Percentiles rank a stretch among this genome's conserved stretches.
Evolutionary conservation across 2,797 vertebrate species (phyloP).

Genomic region (Menidia menidia): DNA sequence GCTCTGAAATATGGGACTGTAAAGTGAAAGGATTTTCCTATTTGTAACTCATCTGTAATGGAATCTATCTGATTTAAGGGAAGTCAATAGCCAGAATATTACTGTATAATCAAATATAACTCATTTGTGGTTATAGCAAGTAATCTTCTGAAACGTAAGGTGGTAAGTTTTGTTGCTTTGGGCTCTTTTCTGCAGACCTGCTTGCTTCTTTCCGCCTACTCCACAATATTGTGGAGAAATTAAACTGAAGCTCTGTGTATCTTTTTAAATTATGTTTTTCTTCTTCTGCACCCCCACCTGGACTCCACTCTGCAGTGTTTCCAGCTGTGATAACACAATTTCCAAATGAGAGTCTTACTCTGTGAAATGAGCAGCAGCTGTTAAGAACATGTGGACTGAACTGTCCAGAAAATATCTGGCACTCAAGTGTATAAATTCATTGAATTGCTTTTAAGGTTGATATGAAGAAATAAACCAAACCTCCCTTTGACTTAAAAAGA

Average conservation of each 20-base stretch:
- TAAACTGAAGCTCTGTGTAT: background rate
- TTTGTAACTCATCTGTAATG: background rate
- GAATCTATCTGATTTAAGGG: background rate
- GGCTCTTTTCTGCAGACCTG: background rate
- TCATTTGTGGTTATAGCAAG: background rate
- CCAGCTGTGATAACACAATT: background rate
- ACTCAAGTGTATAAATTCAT: slow-evolving; percentile 5
- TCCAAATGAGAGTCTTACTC: background rate
- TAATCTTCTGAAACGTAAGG: background rate
- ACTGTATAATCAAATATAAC: background rate
- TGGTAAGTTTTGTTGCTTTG: background rate
- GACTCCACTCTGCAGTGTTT: background rate
- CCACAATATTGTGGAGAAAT: background rate
- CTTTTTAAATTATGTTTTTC: background rate
- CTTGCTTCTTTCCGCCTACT: background rate
- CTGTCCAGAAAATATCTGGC: background rate
- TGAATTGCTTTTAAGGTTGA: background rate
- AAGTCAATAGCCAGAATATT: background rate
- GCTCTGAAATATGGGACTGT: background rate
- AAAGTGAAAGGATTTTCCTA: background rate
- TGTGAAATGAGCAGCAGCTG: background rate
- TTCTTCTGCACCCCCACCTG: background rate
- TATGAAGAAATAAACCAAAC: slow-evolving; percentile 1
- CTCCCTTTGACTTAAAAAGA: background rate
- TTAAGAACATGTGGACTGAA: background rate